Evolutionary conservation across 1,140 invertebrate genomes (phyloP), one percentile per base, ranked within the genome.

Genomic region (Penaeus chinensis): DNA sequence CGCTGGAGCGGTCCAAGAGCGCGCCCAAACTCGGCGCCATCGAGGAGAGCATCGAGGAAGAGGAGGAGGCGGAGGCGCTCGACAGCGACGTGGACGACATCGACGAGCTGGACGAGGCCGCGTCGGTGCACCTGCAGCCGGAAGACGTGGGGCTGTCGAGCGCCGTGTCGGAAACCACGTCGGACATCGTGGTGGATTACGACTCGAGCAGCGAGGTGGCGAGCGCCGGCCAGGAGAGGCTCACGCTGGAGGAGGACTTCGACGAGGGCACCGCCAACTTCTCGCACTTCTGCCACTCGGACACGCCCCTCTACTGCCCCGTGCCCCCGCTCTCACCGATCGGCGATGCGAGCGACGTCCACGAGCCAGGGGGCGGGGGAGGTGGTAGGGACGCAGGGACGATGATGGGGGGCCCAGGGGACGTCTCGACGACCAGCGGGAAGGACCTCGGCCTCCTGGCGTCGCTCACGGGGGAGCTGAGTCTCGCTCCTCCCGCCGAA

Each of bases 11-110:
- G 87, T 98, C 97, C 0, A 98, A 98, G 92, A 98, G 96, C 63
- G 98, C 98, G 11, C 98, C 98, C 0, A 98, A 98, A 92, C 93
- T 99, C 4, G 96, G 96, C 83, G 95, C 96, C 42, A 99, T 99
- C 89, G 97, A 98, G 91, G 98, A 99, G 92, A 96, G 96, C 85
- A 94, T 95, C 22, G 97, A 96, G 82, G 91, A 92, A 60, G 91
- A 91, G 42, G 91, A 89, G 60, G 88, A 88, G 24, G 89, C 81
- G 60, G 92, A 91, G 65, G 90, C 91, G 24, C 20, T 76, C 22
- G 62, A 79, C 8, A 87, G 65, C 42, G 82, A 87, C n/a, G 81
- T 65, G 10, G 81, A 82, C 16, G 81, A 82, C 24, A 82, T 82
- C 22, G 71, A 77, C 37, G 84, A 69, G 16, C 19, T 65, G 54